Base-by-base conservation (phyloP, 1,140 invertebrate species). In the Drosophila oshimai region DNA sequence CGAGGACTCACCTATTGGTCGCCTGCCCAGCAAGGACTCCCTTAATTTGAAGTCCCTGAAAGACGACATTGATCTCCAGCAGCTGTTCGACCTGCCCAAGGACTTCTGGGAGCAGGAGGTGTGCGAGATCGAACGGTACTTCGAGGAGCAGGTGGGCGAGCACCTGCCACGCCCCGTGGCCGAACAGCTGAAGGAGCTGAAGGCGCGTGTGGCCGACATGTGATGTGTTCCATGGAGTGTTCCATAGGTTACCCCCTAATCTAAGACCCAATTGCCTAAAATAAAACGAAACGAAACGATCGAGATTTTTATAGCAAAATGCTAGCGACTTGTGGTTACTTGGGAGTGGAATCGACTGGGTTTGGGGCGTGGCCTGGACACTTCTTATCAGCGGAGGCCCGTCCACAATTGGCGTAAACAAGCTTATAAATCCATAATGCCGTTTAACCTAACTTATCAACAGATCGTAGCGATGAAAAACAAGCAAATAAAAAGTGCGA, bases 51-150 rank as follows among this genome's bases (percentile, higher is more conserved):
- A 94, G 3, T 95, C 95, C 7, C 91, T 99, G 0, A 90, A 93
- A 1, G 91, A 93, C 6, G 70, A 92, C 0, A 91, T 98, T 10
- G 69, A 90, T 71, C 93, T 96, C 89, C 92, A 97, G 2, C 94
- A 96, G 76, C 91, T 99, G 0, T 99, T 99, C 91, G 92, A 93
- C 53, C 90, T 99, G 24, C 96, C 97, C 0, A 96, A 95, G 81
- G 94, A 96, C 1, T 99, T 99, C 91, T 99, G 98, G 98, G 84
- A 94, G 41, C 93, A 97, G 67, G 99, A 99, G 92, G 96, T 93
- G 4, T 90, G 93, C 22, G 95, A 95, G 33, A 94, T 99, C 51
- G 93, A 94, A 58, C 95, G 96, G 75, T 99, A 99, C 91, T 97
- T 99, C 89, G 93, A 96, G 26, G 94, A 96, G 68, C 98, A 99